Base-by-base conservation (phyloP, 1,140 invertebrate genomes). In the Aphelinus atriplicis region DNA sequence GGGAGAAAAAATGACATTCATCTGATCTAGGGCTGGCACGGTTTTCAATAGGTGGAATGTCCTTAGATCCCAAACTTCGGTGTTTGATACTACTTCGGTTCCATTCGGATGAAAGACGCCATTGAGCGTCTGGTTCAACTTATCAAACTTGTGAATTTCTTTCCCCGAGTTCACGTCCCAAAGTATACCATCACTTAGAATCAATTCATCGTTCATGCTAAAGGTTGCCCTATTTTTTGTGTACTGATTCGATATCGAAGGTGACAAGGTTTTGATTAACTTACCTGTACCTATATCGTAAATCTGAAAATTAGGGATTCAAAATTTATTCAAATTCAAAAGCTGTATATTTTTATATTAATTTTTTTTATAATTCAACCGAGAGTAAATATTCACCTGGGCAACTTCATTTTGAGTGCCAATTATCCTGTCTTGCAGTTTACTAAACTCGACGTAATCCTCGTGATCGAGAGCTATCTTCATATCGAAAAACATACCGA, bases 31-130 rank as follows among this genome's bases (percentile, higher is more conserved):
- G 1, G 94, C 92, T 10, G 96, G 95, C 7, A 99, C 96, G 1
- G 97, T 99, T 81, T 97, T 93, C 3, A 99, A 86, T 45, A 99
- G 88, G 85, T 98, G 95, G 87, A 97, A 99, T 9, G 96, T 98
- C 75, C 97, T 90, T 5, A 99, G 85, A 86, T 99, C 98, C 98
- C 98, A 99, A 55, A 98, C 93, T 89, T 96, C 94, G 1, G 94
- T 95, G 80, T 95, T 95, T n/a, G 94, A 94, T 74, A 95, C 92
- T 61, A 97, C 95, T 88, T 99, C 97, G 56, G 96, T 90, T 0
- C 97, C 97, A 85, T 97, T 98, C 0, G 98, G 97, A 92, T 99
- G 97, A 84, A 99, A 99, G 1, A 97, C 93, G 0, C 98, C 98
- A 83, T 95, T 98, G 43, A 98, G 91, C 55, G 93, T 93, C 83